phyloP scores from a whole-genome alignment of 2,888 invertebrate species.

The Heliconius hortense region DNA sequence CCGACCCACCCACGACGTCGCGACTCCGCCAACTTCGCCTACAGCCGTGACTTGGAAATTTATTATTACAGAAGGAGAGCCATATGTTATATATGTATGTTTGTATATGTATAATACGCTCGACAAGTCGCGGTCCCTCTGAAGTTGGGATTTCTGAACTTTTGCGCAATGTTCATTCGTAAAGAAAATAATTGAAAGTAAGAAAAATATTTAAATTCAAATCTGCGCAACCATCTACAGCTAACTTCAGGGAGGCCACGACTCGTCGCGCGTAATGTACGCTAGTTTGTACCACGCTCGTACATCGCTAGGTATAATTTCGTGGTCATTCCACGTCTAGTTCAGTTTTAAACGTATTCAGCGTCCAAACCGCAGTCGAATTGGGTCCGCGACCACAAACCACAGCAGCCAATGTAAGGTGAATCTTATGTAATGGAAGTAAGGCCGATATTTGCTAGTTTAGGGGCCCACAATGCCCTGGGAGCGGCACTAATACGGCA shows the following conservation, averaged over 20 bases:
- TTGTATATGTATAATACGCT: not conserved
- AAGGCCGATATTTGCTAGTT: conserved; percentile 24
- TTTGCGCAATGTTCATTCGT: not conserved
- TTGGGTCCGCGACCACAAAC: conserved; percentile 34
- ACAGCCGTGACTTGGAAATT: conserved; percentile 16
- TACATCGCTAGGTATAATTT: conserved; percentile 42
- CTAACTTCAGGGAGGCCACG: not conserved
- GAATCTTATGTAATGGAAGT: not conserved
- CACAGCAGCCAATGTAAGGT: not conserved
- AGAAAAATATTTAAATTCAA: too few relatives aligned
- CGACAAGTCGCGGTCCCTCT: not conserved
- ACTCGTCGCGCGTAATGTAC: not conserved
- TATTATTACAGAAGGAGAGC: conserved; percentile 9
- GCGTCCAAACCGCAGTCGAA: conserved; percentile 45
- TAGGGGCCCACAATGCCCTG: conserved; percentile 50
- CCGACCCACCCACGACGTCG: conserved; percentile 10
- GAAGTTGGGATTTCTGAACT: too few relatives aligned
- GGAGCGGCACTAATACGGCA: conserved; percentile 56
- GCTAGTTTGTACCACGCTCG: conserved; percentile 20
- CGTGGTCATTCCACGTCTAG: conserved; percentile 43
- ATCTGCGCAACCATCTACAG: too few relatives aligned
- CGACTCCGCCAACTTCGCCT: conserved; percentile 23
- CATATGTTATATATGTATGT: not conserved
- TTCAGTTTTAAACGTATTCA: conserved; percentile 46
- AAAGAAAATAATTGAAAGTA: not conserved